Evolutionary conservation across 2,888 invertebrate genomes (phyloP).

Genomic region (Spodoptera littoralis): DNA sequence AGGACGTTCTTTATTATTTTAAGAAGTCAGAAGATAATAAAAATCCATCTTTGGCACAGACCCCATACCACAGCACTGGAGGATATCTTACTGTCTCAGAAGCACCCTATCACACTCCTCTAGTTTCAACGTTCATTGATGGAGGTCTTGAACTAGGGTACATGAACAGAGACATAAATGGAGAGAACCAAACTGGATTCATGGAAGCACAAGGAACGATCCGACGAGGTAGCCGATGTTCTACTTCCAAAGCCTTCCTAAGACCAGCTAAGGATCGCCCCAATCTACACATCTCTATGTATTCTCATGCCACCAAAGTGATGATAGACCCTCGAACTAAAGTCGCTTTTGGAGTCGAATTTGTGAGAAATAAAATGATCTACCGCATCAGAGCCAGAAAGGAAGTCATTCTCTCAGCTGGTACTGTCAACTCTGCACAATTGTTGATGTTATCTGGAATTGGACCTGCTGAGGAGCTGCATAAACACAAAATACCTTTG

Average conservation of each 20-base stretch:
- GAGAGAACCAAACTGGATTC: constrained; percentile 95
- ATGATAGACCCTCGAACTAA: constrained; percentile 92
- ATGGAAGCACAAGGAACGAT: constrained; percentile 96
- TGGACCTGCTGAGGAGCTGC: constrained; percentile 92
- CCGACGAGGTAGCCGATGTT: constrained; percentile 94
- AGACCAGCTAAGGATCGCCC: constrained; percentile 93
- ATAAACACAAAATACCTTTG: constrained; percentile 93
- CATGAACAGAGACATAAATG: constrained; percentile 95
- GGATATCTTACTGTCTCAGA: constrained; percentile 95
- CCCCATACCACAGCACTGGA: constrained; percentile 94
- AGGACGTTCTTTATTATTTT: constrained; percentile 94
- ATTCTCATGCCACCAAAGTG: constrained; percentile 93
- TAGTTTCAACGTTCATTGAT: constrained; percentile 94
- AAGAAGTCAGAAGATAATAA: constrained; percentile 97
- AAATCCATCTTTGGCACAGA: constrained; percentile 94
- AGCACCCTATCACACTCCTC: constrained; percentile 95
- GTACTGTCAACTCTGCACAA: constrained; percentile 98
- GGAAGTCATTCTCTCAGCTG: constrained; percentile 97
- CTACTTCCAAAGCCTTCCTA: constrained; percentile 96
- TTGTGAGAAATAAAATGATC: constrained; percentile 92
- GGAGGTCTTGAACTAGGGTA: constrained; percentile 95
- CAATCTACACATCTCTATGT: constrained; percentile 96
- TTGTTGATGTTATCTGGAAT: constrained; percentile 97
- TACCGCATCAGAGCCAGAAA: constrained; percentile 93
- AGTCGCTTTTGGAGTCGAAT: constrained; percentile 94